These are phyloP conservation scores for Anolis sagrei DNA, from an alignment of 2,113 vertebrate species.

Conservation along the genomic window DNA sequence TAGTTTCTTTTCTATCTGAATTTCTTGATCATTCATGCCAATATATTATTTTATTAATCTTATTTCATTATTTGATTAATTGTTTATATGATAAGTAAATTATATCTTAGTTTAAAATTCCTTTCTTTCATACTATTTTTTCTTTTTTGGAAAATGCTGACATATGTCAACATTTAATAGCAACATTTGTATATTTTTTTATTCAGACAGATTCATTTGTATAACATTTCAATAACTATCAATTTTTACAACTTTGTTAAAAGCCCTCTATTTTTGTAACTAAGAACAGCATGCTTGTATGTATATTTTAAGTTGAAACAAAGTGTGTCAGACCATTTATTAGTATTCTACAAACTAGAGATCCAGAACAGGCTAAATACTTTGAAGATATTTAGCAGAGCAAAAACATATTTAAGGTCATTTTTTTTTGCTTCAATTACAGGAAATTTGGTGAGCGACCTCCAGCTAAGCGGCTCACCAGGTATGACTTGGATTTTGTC, in stretches of 20 bases:
- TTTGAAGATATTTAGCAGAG: background rate
- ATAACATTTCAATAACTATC: background rate
- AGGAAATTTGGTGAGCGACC: constrained; percentile 99
- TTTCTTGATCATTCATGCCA: too few relatives aligned
- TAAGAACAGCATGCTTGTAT: background rate
- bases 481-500: constrained; percentile 76
- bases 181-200: background rate
- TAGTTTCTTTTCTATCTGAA: too few relatives aligned
- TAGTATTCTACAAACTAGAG: background rate
- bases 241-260: background rate
- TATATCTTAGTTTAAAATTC: background rate
- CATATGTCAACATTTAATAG: background rate
- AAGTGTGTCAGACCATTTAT: too few relatives aligned
- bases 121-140: background rate
- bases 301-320: background rate
- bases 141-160: background rate
- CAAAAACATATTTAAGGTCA: constrained; percentile 43
- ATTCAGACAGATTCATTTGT: background rate
- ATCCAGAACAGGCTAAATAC: background rate
- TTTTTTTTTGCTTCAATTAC: constrained; percentile 12
- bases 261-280: background rate
- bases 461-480: constrained; percentile 98
- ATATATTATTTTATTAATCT: too few relatives aligned
- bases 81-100: background rate
- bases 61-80: too few relatives aligned